Base-by-base conservation (phyloP, 2,797 vertebrate genomes). In the Perdix hodgsoniae region DNA sequence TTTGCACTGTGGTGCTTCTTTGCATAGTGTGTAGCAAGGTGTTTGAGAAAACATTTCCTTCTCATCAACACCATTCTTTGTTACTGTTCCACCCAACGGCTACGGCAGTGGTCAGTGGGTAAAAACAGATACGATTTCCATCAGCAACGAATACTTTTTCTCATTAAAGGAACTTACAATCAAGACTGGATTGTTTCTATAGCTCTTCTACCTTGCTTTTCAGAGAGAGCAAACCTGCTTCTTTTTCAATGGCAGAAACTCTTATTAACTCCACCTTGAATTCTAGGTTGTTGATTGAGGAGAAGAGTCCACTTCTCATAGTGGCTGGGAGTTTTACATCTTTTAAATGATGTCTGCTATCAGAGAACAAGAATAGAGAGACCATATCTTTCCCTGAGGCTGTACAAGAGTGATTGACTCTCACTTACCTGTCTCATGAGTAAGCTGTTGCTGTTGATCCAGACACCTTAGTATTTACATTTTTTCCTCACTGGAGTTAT, bases 401-500 rank as follows among this genome's bases (percentile, higher is more conserved):
- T 81, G 14, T 56, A 16, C 39, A 72, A 73, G 35, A 57, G 44
- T n/a, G 60, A 9, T 65, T 57, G 40, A 77, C 65, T 94, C 59
- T 67, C 91, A 45, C 84, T 87, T 83, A 44, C 0, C 6, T 37
- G 70, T 94, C 92, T 63, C 54, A 6, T 89, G 90, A 94, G 45
- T 50, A n/a, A 86, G 73, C 33, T 35, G 69, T 45, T 95, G 91
- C 63, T 27, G 10, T 40, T 27, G 39, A 42, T 73, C 84, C 84
- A 93, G 75, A 50, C 17, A n/a, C 61, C 14, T 90, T 79, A 90
- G 57, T 74, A 80, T 65, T 77, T 85, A 80, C 5, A 3, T 95
- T 87, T 63, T 83, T 83, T 42, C 72, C 78, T 14, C n/a, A 17
- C 54, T 47, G 31, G 22, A 19, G 44, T 83, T 95, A 94, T 94